A percentile compares a stretch with the other conserved stretches of the same genome.
Conservation (phyloP, 2,888 invertebrate species). For the Caradrina kadenii region DNA sequence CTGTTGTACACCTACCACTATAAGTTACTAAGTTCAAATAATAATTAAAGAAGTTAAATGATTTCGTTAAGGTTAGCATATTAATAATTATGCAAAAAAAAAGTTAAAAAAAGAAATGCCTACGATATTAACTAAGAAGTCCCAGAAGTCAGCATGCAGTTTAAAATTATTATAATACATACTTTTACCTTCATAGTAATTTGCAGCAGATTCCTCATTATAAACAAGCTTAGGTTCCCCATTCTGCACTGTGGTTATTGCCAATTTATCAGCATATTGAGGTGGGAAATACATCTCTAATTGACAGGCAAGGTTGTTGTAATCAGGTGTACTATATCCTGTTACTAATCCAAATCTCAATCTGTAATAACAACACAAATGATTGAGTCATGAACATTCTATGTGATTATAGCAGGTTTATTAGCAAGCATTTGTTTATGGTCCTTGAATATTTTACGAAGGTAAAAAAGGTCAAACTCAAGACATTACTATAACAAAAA, state of each 20-base stretch:
- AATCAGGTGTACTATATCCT: constrained; percentile 69
- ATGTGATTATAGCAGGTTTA: constrained; percentile 15
- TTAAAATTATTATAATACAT: constrained; percentile 24
- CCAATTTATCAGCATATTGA: constrained; percentile 55
- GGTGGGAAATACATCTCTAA: constrained; percentile 70
- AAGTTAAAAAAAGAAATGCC: too few species aligned
- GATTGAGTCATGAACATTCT: constrained; percentile 13
- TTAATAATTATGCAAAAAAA: constrained; percentile 4
- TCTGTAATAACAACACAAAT: constrained; percentile 65
- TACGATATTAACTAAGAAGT: background rate
- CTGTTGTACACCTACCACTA: too few species aligned
- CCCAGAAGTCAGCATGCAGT: constrained; percentile 12
- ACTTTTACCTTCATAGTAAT: constrained; percentile 69
- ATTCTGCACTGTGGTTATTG: constrained; percentile 65
- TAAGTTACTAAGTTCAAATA: background rate
- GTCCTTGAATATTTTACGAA: constrained; percentile 11
- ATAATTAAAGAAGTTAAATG: too few species aligned
- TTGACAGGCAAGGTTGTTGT: constrained; percentile 75
- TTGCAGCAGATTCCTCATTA: constrained; percentile 54
- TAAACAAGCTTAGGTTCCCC: constrained; percentile 60
- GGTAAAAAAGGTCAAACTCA: background rate
- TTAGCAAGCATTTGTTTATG: constrained; percentile 19
- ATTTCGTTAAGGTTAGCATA: constrained; percentile 1
- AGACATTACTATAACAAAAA: background rate
- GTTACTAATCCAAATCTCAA: constrained; percentile 72